Evolutionary conservation across 2,113 vertebrate genomes (phyloP), one percentile per base, ranked within the genome.

Genomic region (Erythrocebus patas): DNA sequence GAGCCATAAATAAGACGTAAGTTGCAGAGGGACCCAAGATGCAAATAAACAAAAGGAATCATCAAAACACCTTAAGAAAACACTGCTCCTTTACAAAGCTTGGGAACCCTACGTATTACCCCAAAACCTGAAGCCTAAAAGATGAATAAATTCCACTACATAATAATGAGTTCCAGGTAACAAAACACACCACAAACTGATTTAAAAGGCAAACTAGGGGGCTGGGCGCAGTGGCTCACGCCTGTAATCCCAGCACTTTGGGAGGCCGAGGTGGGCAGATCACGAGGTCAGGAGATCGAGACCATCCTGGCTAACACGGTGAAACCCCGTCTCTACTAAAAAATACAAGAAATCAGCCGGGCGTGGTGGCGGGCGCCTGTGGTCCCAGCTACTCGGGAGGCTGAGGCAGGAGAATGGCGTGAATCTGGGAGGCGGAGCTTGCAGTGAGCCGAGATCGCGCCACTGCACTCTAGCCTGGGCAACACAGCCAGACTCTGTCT

Each of bases 391-490:
- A 55, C 52, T 55, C 52, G 6, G 52, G 52, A 55, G 18, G 52
- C 52, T 55, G 52, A 55, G 18, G 52, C 52, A 55, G 52, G 18
- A 55, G 52, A 55, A 55, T 55, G 52, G 52, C 2, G 6, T 20
- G 52, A 55, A 55, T 18, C 18, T 6, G 6, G 52, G 52, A 20
- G 52, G 18, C 2, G 2, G 52, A 20, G 52, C 18, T 20, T 20
- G 18, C 18, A 55, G 52, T 55, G 52, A 55, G 52, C 18, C 6
- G 0, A 55, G 52, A 55, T 55, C 0, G 6, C 7, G 18, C 52
- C 6, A 55, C 0, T 20, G 17, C 6, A 20, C 18, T 55, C 52
- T 18, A 55, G 52, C 0, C 52, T 55, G 52, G 17, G 6, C 1
- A 5, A 55, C 52, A 0, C 1, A 55, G 52, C 17, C 1, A 55